A percentile compares a stretch with the other conserved stretches of the same genome.
phyloP scores from a whole-genome alignment of 2,797 vertebrate genomes.

The Rousettus madagascariensis region DNA sequence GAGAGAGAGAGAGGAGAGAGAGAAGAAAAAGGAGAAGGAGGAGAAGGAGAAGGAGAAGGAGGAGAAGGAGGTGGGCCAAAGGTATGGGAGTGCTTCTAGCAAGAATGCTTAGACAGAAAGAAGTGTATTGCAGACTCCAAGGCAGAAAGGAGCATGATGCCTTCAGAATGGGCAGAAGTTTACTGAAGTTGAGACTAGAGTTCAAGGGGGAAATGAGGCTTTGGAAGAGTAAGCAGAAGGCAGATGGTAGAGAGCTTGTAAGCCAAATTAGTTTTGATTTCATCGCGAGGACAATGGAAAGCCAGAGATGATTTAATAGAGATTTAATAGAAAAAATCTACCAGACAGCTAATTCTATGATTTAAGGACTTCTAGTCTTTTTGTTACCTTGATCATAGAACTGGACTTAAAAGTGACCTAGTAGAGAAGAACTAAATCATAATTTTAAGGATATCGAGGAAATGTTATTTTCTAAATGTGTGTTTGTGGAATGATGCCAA shows the following conservation, averaged over 20 bases:
- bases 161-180: not conserved
- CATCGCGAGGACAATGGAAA: constrained; percentile 38
- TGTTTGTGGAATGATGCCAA: constrained; percentile 23
- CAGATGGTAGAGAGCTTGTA: constrained; percentile 28
- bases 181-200: not conserved
- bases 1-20: not conserved
- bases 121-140: not conserved
- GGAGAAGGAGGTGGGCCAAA: not conserved
- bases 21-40: not conserved
- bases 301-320: not conserved
- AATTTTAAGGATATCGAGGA: not conserved
- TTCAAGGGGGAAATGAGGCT: not conserved
- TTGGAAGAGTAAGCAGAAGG: constrained; percentile 31
- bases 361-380: not conserved
- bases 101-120: not conserved
- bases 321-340: not conserved
- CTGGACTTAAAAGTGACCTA: constrained; percentile 2
- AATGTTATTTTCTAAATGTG: constrained; percentile 32
- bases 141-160: not conserved
- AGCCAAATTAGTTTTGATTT: constrained; percentile 50
- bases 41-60: not conserved
- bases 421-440: not conserved
- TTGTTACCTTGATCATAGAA: constrained; percentile 43
- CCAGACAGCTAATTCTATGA: not conserved
- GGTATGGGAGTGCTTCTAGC: not conserved